Evolutionary conservation across 1,140 invertebrate genomes (phyloP), one percentile per base, ranked within the genome.

Genomic region (Drosophila paulistorum): DNA sequence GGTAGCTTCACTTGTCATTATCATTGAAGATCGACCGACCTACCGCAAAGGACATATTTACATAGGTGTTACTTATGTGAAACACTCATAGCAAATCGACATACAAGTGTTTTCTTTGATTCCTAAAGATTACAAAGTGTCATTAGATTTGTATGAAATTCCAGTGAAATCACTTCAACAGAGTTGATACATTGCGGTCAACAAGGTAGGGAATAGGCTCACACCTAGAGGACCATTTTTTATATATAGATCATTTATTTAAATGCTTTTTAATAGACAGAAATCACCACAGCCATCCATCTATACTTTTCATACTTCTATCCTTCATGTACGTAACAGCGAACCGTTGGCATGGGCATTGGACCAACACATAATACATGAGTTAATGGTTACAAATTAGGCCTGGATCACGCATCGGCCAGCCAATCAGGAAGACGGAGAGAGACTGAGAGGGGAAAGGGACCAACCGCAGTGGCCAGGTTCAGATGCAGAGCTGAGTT

Each of bases 321-420:
- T 55, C 48, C 33, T 65, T 55, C 35, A 30, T 30, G 1, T 5
- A 30, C 6, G 30, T 30, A 30, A 30, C 30, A 51, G 58, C 41
- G 67, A 23, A 51, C 48, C n/a, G 71, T 62, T 75, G 65, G 67
- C 61, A 70, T 81, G 82, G 66, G 65, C 74, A 39, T 39, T 39
- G 37, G 37, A 39, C 37, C 37, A 39, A 64, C 79, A 86, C 79
- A 91, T 86, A 91, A 91, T 86, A 84, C 84, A 73, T 83, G 68
- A 75, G 69, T 76, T 91, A 91, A 91, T 91, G 90, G 85, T 91
- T 91, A 91, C 90, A 91, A 91, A 91, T 91, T 91, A 86, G 85
- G 82, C 71, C 82, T 77, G 74, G 80, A 89, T 80, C 76, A 89
- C 77, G 77, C 84, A 74, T 45, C 65, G 58, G 64, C 68, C 73